These are phyloP conservation scores for Lamellibrachia columna DNA, from an alignment of 2,888 invertebrate species.

Conservation along the genomic window DNA sequence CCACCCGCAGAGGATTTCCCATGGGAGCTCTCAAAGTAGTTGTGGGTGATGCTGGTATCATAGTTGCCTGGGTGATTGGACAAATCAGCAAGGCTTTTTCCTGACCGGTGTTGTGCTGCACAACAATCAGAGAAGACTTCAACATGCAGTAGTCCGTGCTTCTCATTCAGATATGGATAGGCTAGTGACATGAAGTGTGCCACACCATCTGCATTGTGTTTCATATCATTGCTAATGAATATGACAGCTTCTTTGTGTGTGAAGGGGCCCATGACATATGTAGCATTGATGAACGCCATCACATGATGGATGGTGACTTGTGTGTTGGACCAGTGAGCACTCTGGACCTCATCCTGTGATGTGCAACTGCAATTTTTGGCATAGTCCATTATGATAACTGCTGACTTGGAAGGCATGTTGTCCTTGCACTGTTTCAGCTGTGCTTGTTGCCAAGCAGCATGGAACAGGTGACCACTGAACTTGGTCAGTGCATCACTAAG, in stretches of 20 bases:
- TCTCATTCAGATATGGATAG: not conserved
- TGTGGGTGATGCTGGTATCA: not conserved
- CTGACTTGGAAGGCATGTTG: conserved; percentile 19
- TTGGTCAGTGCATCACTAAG: not conserved
- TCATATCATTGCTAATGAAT: not conserved
- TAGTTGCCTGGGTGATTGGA: not conserved
- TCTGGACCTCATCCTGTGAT: conserved; percentile 25
- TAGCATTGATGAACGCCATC: conserved; percentile 17
- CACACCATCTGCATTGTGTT: conserved; percentile 20
- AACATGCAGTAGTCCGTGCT: not conserved
- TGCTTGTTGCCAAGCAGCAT: conserved; percentile 22
- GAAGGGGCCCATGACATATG: not conserved
- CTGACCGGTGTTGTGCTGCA: conserved; percentile 21
- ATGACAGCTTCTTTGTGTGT: not conserved
- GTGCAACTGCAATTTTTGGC: conserved; percentile 19
- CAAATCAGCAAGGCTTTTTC: conserved; percentile 19
- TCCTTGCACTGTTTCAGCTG: not conserved
- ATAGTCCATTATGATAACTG: not conserved
- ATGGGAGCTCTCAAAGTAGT: conserved; percentile 24
- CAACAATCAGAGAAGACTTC: conserved; percentile 21
- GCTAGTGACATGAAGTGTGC: not conserved
- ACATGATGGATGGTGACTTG: conserved; percentile 25
- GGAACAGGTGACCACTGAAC: conserved; percentile 16
- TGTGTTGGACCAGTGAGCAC: conserved; percentile 13
- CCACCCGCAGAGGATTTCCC: conserved; percentile 25